Evolutionary conservation across 2,113 vertebrate species (phyloP).

Genomic region (Brachirus orientalis): DNA sequence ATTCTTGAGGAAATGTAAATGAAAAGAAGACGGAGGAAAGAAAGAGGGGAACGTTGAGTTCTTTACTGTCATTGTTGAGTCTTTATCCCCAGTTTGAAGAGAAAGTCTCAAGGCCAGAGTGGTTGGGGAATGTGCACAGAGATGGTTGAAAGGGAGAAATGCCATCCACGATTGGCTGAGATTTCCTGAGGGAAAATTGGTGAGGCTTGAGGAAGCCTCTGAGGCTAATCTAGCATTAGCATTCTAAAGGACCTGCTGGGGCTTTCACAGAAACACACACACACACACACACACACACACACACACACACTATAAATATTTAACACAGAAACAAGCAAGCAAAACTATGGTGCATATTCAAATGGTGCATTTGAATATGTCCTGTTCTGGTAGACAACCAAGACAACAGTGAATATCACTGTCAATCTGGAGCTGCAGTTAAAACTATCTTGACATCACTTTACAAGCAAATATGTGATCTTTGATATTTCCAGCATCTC

Average conservation of each 20-base stretch:
- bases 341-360: no score
- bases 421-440: not conserved
- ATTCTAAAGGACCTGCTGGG: slow-evolving; percentile 53
- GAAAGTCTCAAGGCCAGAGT: slow-evolving; percentile 45
- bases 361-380: not conserved
- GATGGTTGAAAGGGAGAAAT: slow-evolving; percentile 54
- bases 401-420: not conserved
- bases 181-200: slow-evolving; percentile 41
- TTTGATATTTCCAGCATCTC: no score
- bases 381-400: not conserved
- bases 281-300: slow-evolving; percentile 8
- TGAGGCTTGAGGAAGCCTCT: slow-evolving; percentile 53
- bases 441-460: not conserved
- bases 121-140: slow-evolving; percentile 32
- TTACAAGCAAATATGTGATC: not conserved
- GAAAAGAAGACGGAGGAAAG: slow-evolving; percentile 22
- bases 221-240: slow-evolving; percentile 74
- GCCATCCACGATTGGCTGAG: slow-evolving; percentile 45
- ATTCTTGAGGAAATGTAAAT: slow-evolving; percentile 44
- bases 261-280: slow-evolving; percentile 11
- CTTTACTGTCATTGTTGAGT: slow-evolving; percentile 48
- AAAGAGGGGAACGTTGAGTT: slow-evolving; percentile 26
- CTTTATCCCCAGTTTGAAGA: slow-evolving; percentile 53
- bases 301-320: slow-evolving; percentile 8
- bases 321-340: not conserved